phyloP scores from a whole-genome alignment of 2,888 invertebrate genomes.

The Druceiella hillmani region DNA sequence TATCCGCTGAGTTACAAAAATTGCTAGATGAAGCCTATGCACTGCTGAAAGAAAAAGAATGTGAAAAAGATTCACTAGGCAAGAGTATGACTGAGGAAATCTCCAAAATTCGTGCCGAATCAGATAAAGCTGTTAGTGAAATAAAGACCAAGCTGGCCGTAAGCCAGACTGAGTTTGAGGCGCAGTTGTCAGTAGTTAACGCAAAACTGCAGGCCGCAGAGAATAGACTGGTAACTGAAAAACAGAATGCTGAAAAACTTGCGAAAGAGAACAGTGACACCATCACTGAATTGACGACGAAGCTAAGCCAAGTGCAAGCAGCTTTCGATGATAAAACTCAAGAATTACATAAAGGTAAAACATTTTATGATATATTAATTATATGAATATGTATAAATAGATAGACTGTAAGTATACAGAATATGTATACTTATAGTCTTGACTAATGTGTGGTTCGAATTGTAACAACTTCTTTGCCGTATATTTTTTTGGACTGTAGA shows the following conservation, averaged over 20 bases:
- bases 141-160: constrained; percentile 62
- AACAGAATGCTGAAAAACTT: constrained; percentile 43
- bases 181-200: constrained; percentile 50
- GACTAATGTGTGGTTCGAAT: no score
- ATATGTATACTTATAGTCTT: no score
- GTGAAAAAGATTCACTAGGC: constrained; percentile 45
- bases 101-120: constrained; percentile 41
- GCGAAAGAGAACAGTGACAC: constrained; percentile 46
- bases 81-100: constrained; percentile 49
- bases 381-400: not conserved
- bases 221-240: constrained; percentile 44
- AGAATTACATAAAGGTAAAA: constrained; percentile 48
- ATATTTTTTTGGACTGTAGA: no score
- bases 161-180: constrained; percentile 55
- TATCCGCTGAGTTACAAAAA: constrained; percentile 47
- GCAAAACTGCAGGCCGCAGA: constrained; percentile 50
- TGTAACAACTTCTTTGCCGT: no score
- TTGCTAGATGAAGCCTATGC: constrained; percentile 49
- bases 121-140: constrained; percentile 47
- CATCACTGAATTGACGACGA: constrained; percentile 44
- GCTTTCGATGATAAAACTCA: constrained; percentile 47
- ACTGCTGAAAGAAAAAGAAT: constrained; percentile 47
- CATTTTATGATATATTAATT: not conserved
- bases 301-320: constrained; percentile 44
- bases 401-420: not conserved